Evolutionary conservation across 1,140 invertebrate genomes (phyloP), one percentile per base, ranked within the genome.

Genomic region (Eurosta solidaginis): DNA sequence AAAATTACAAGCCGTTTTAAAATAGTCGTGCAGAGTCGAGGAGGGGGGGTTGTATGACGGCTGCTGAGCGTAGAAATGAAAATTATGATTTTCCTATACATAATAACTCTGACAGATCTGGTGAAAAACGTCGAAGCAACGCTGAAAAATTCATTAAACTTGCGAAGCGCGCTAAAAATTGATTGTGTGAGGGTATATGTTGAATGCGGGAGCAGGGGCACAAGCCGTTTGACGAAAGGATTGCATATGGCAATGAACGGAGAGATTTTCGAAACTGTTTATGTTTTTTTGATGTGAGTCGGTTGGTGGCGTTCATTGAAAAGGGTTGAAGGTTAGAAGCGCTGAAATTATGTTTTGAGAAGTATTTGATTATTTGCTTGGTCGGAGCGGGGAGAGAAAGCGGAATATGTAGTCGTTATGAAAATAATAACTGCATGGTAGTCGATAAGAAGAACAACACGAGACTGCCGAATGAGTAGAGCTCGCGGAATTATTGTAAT

Each of bases 401-500:
- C 40, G 33, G n/a, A n/a, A n/a, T 68, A 17, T 36, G 2, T 2
- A 29, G 54, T n/a, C 12, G 27, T n/a, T 68, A 68, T 29, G 59
- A 42, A 36, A 40, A 68, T 68, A 20, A 68, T 40, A 68, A 50
- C 14, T 25, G 40, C 20, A 27, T 20, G 73, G 47, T 45, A 45
- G 27, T 25, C 20, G 29, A 25, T 27, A n/a, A 7, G 52, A 59
- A 59, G n/a, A n/a, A 59, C 10, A 9, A 7, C 9, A 27, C 9
- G 49, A 77, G 29, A 42, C 27, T 49, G 20, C 42, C 27, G 33
- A 40, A 68, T 33, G 17, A 12, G 25, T 3, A 29, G 25, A 52
- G 22, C 17, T 73, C 76, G 75, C n/a, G 80, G 44, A 81, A 74
- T 79, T 78, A 74, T 78, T 74, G 52, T 49, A 78, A 73, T 80